Base-by-base conservation (phyloP, 2,888 invertebrate genomes). In the Clivina fossor region DNA sequence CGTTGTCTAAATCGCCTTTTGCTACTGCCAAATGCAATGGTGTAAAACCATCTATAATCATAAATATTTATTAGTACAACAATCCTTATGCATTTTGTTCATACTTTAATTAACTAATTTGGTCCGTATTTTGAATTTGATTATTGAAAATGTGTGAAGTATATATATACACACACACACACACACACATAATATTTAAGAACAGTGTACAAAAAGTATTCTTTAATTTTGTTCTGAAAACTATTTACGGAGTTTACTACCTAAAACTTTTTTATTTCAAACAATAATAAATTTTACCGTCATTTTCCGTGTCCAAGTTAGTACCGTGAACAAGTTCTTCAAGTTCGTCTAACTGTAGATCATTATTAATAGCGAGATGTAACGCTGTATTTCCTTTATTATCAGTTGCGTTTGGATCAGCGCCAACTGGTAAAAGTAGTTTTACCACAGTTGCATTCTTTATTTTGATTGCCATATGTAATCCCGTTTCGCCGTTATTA, bases 371-470 rank as follows among this genome's bases (percentile, higher is more conserved):
- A 1, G 81, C 81, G 5, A 76, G 60, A 60, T 83, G 83, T 2
- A 82, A 65, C 1, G 79, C 71, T 0, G 79, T 81, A 62, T 79
- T 78, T n/a, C 74, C 74, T 8, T 70, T 70, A 16, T 75, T 68
- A 64, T 87, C 86, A 3, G 69, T 69, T 26, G 76, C 69, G 56
- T 81, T 79, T 1, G 84, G 75, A 74, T 85, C 74, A 66, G 80
- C 66, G 66, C 76, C 72, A 69, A 80, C 67, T 71, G 77, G 68
- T 11, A 82, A 63, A 33, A 83, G 70, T 22, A 73, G 68, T 26
- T 73, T 67, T 1, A 81, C 73, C 54, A 79, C 69, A 9, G 66
- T 60, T 2, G 67, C 58, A n/a, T 74, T 73, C 4, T 74, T 70
- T 28, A 68, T 65, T 54, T 71, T 65, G 7, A 75, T 68, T 1